These are phyloP conservation scores for Punctoribates punctum DNA, from an alignment of 2,888 invertebrate genomes.

Conservation along the genomic window DNA sequence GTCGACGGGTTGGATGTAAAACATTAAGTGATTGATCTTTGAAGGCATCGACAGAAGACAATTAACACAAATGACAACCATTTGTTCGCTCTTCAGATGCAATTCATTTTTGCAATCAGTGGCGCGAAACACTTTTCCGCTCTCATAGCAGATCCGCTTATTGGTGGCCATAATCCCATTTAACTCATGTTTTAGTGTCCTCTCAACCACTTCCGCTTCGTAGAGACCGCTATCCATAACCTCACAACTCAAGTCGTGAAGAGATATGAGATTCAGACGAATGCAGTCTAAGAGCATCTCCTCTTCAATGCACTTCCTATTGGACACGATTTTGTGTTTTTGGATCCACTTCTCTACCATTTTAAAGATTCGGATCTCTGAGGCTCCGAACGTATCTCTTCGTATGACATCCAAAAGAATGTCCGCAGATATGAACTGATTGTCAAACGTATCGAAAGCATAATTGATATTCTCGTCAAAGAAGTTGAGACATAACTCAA, in stretches of 20 bases:
- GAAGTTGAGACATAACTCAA: not conserved
- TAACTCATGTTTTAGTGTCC: constrained; percentile 18
- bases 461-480: constrained; percentile 17
- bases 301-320: constrained; percentile 17
- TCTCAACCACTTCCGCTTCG: constrained; percentile 7
- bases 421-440: constrained; percentile 31
- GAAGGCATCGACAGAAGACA: constrained; percentile 32
- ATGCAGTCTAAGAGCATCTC: not conserved
- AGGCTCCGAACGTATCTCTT: constrained; percentile 19
- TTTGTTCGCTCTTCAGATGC: not conserved
- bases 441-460: constrained; percentile 26
- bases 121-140: not conserved
- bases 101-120: not conserved
- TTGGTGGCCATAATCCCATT: not conserved
- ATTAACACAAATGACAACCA: not conserved
- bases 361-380: constrained; percentile 6
- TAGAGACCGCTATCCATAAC: not conserved
- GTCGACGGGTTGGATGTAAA: not conserved
- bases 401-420: constrained; percentile 21
- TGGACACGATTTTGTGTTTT: not conserved
- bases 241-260: not conserved
- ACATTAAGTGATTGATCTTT: constrained; percentile 31
- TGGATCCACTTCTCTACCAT: constrained; percentile 11
- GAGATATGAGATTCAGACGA: not conserved
- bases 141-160: constrained; percentile 10